Evolutionary conservation across 2,797 vertebrate species (phyloP).

Genomic region (Thalassophryne amazonica): DNA sequence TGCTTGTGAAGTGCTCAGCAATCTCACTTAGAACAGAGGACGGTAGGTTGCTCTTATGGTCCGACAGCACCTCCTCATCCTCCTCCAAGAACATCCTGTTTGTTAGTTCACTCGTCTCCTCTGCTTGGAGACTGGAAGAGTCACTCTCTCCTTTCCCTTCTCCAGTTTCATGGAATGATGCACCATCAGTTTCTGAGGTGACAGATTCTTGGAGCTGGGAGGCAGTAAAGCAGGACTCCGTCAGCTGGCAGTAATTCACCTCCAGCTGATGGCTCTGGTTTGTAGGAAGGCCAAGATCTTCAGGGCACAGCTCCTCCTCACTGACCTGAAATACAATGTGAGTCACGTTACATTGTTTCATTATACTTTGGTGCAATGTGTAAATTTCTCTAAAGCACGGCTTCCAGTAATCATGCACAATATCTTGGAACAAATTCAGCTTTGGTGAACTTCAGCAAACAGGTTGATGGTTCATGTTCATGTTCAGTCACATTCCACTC

Average conservation of each 20-base stretch:
- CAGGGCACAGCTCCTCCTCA: slow-evolving; percentile 27
- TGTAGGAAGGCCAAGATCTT: slow-evolving; percentile 3
- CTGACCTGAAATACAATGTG: slow-evolving; percentile 50
- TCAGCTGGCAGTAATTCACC: slow-evolving; percentile 24
- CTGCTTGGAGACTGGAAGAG: slow-evolving; percentile 50
- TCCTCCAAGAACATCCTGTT: slow-evolving; percentile 84
- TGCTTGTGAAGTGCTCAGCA: slow-evolving; percentile 77
- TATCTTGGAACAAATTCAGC: too few relatives aligned
- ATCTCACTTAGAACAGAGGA: slow-evolving; percentile 85
- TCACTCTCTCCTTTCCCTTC: slow-evolving; percentile 59
- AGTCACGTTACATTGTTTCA: too few relatives aligned
- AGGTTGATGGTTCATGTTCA: too few relatives aligned
- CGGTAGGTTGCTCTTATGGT: slow-evolving; percentile 76
- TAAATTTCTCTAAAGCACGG: too few relatives aligned
- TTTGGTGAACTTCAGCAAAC: too few relatives aligned
- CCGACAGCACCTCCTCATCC: slow-evolving; percentile 62
- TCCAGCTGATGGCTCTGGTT: slow-evolving; percentile 12
- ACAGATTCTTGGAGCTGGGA: slow-evolving; percentile 19
- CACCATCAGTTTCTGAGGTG: slow-evolving; percentile 46
- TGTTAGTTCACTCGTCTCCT: slow-evolving; percentile 78
- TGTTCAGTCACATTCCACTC: too few relatives aligned
- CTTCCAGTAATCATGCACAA: too few relatives aligned
- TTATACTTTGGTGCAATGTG: too few relatives aligned
- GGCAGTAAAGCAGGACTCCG: slow-evolving; percentile 13
- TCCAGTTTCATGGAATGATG: slow-evolving; percentile 21